Conservation (phyloP, 1,140 invertebrate genomes). For the Pseudomyrmex sp. region DNA sequence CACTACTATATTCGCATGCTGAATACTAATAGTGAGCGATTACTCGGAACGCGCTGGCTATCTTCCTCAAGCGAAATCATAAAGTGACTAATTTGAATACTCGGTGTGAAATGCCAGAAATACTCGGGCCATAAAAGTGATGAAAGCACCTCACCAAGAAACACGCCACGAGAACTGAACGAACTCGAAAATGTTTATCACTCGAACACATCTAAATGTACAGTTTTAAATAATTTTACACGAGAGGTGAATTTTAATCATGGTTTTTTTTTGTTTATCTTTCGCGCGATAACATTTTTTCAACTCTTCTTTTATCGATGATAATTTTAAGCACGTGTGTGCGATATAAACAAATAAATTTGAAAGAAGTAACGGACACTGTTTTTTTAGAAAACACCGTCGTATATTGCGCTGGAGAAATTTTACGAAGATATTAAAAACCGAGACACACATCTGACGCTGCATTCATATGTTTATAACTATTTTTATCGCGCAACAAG, state of each 20-base stretch:
- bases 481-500: slow-evolving; percentile 4
- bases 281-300: too few relatives aligned
- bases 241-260: neutral
- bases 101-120: slow-evolving; percentile 18
- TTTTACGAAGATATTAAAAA: too few relatives aligned
- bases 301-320: too few relatives aligned
- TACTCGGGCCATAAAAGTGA: slow-evolving; percentile 19
- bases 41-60: slow-evolving; percentile 59
- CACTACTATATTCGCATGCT: slow-evolving; percentile 20
- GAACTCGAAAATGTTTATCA: slow-evolving; percentile 50
- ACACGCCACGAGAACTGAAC: neutral
- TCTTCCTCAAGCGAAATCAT: slow-evolving; percentile 71
- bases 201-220: slow-evolving; percentile 24
- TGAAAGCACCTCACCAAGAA: slow-evolving; percentile 17
- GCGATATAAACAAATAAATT: too few relatives aligned
- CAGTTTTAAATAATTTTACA: neutral
- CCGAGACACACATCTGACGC: too few relatives aligned
- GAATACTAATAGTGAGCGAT: slow-evolving; percentile 73
- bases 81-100: slow-evolving; percentile 73
- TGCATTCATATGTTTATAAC: neutral
- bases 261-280: slow-evolving; percentile 19
- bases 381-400: too few relatives aligned
- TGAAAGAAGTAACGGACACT: too few relatives aligned
- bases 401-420: too few relatives aligned
- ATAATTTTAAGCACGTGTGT: too few relatives aligned